These are phyloP conservation scores for Phasia obesa DNA, from an alignment of 2,888 invertebrate species.

Conservation along the genomic window DNA sequence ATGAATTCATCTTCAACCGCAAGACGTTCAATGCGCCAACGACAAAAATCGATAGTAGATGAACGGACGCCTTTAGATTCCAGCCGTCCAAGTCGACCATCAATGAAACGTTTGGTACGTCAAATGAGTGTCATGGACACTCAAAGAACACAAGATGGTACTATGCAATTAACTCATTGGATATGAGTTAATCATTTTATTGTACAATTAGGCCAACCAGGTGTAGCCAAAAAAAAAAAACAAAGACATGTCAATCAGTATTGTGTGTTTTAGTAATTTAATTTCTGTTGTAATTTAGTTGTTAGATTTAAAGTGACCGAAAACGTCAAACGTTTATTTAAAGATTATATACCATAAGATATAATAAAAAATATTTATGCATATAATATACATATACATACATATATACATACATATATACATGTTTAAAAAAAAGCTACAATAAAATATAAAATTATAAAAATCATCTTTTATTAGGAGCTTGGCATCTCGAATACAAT, in stretches of 20 bases:
- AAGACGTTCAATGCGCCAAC: slow-evolving; percentile 72
- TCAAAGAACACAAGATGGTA: slow-evolving; percentile 89
- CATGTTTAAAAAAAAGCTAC: not conserved
- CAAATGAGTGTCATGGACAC: slow-evolving; percentile 93
- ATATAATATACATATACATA: not conserved
- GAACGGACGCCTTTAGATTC: slow-evolving; percentile 83
- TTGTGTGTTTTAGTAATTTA: slow-evolving; percentile 40
- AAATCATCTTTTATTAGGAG: not conserved
- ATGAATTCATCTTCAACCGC: slow-evolving; percentile 77
- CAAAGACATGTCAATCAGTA: slow-evolving; percentile 38
- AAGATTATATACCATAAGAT: slow-evolving; percentile 11
- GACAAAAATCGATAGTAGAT: slow-evolving; percentile 74
- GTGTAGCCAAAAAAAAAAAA: slow-evolving; percentile 14
- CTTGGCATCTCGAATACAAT: too few relatives aligned
- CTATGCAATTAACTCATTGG: slow-evolving; percentile 94
- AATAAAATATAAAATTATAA: not conserved
- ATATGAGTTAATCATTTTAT: slow-evolving; percentile 83
- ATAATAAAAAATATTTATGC: not conserved
- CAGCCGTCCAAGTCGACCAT: slow-evolving; percentile 82
- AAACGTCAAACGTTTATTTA: slow-evolving; percentile 2
- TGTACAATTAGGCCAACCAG: not conserved
- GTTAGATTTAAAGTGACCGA: slow-evolving; percentile 25
- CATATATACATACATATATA: not conserved
- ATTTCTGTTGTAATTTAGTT: slow-evolving; percentile 24
- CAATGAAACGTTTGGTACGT: slow-evolving; percentile 88